Percentiles rank a stretch among this genome's conserved stretches.
These are phyloP conservation scores for Proterorhinus semilunaris DNA, from an alignment of 2,113 vertebrate genomes.

Conservation along the genomic window DNA sequence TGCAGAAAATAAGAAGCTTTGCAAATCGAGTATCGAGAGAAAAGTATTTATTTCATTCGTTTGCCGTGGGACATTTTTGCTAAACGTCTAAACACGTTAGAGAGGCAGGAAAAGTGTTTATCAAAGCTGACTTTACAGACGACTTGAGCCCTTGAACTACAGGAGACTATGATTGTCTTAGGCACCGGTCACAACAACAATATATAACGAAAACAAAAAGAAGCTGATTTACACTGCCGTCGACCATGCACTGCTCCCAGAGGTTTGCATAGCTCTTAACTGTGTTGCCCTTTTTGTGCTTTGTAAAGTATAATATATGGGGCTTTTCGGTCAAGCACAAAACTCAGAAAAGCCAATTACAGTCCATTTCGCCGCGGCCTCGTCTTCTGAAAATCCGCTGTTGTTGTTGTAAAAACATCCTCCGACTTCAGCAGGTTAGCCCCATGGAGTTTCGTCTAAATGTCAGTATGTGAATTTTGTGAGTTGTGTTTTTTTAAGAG, in stretches of 20 bases:
- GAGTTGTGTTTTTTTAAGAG: constrained; percentile 7
- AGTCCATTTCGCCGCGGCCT: not conserved
- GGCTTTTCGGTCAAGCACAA: constrained; percentile 39
- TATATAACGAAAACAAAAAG: constrained; percentile 33
- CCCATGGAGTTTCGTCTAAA: not conserved
- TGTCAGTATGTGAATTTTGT: not conserved
- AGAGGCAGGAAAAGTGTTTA: constrained; percentile 47
- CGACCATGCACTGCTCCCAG: constrained; percentile 73
- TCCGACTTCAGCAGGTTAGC: constrained; percentile 19
- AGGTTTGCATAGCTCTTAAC: constrained; percentile 84
- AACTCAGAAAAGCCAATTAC: constrained; percentile 43
- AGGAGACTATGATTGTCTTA: constrained; percentile 86
- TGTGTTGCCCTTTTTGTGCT: constrained; percentile 73
- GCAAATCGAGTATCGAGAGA: constrained; percentile 60
- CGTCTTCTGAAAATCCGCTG: not conserved
- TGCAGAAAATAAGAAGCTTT: constrained; percentile 27
- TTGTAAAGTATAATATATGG: constrained; percentile 35
- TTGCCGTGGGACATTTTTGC: constrained; percentile 48
- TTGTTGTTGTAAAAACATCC: not conserved
- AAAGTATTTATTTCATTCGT: constrained; percentile 59
- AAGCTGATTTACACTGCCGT: constrained; percentile 51
- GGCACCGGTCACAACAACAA: constrained; percentile 66
- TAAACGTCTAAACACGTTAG: constrained; percentile 42
- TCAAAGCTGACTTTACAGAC: constrained; percentile 60
- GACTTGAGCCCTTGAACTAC: constrained; percentile 84